phyloP scores from a whole-genome alignment of 2,113 vertebrate species.

The Oncorhynchus keta region DNA sequence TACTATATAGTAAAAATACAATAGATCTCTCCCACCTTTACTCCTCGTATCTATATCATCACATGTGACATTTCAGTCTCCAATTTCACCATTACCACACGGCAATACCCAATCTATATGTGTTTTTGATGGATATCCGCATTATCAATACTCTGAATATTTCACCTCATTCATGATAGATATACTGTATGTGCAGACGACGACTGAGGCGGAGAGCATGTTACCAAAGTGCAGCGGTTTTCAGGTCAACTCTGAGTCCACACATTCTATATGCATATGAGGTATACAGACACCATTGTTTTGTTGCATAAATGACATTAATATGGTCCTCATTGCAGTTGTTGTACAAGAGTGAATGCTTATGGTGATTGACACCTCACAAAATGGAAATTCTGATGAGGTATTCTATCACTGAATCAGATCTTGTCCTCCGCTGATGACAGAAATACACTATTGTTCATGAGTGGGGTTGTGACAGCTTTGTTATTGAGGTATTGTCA shows the following conservation, averaged over 20 bases:
- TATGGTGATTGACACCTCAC: not conserved
- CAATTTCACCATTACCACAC: slow-evolving; percentile 10
- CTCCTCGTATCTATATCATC: not conserved
- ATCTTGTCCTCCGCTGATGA: not conserved
- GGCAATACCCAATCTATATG: not conserved
- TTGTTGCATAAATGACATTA: not conserved
- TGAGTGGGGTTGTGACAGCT: slow-evolving; percentile 16
- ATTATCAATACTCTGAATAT: slow-evolving; percentile 25
- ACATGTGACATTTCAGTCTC: slow-evolving; percentile 1
- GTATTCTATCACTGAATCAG: not conserved
- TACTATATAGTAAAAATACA: too few species aligned
- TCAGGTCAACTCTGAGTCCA: slow-evolving; percentile 6
- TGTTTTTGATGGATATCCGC: slow-evolving; percentile 10
- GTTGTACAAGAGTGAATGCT: not conserved
- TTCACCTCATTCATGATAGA: slow-evolving; percentile 24
- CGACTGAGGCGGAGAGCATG: not conserved
- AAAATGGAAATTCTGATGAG: not conserved
- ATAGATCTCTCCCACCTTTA: too few species aligned
- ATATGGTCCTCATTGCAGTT: not conserved
- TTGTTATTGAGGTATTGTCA: slow-evolving; percentile 14
- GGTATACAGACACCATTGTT: not conserved
- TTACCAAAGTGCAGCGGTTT: not conserved
- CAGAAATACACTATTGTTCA: slow-evolving; percentile 11
- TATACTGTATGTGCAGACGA: not conserved
- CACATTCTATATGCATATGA: not conserved